Evolutionary conservation across 23 tunicate species (phyloP).

Genomic region (Corella eumyota): DNA sequence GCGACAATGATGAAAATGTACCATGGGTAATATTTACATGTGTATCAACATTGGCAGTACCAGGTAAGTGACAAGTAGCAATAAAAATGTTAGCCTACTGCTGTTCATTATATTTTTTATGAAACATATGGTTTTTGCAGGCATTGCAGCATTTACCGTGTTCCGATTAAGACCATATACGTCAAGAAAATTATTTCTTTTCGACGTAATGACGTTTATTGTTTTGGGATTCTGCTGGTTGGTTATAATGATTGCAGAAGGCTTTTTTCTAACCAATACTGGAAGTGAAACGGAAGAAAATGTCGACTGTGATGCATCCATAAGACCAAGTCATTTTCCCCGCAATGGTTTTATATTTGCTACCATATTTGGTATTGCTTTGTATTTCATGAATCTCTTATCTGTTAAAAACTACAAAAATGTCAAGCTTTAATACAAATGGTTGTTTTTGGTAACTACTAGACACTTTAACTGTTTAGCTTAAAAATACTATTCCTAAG

Average conservation of each 20-base stretch:
- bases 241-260: not conserved
- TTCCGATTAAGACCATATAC: not conserved
- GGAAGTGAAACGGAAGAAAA: too few species aligned
- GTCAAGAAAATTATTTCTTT: not conserved
- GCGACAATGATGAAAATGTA: not conserved
- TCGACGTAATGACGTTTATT: not conserved
- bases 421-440: too few species aligned
- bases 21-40: constrained; percentile 1
- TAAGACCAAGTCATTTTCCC: not conserved
- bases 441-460: too few species aligned
- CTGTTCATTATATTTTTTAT: too few species aligned
- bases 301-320: constrained; percentile 2
- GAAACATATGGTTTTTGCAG: not conserved
- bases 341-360: constrained; percentile 1
- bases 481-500: too few species aligned
- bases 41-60: constrained; percentile 6
- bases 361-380: constrained; percentile 5
- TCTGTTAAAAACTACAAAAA: too few species aligned
- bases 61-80: too few species aligned
- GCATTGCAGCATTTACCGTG: constrained; percentile 6
- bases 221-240: constrained; percentile 1
- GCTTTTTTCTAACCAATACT: not conserved
- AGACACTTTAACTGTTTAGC: too few species aligned
- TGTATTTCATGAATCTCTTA: too few species aligned
- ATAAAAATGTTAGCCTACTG: too few species aligned